Evolutionary conservation across 1,140 invertebrate genomes (phyloP).

Genomic region (Atta colombica): DNA sequence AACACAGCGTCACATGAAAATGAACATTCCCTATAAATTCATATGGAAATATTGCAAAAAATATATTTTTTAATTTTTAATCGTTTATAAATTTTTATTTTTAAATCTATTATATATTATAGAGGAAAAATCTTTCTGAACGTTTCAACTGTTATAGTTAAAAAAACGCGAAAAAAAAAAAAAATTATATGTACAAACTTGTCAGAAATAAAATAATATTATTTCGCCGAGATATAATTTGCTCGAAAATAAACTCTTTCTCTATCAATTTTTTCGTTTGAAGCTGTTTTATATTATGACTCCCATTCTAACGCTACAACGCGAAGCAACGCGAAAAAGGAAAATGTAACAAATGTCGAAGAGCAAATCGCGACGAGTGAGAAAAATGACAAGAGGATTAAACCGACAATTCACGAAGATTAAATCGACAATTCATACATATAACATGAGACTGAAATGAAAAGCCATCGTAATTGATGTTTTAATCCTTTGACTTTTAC

Average conservation of each 20-base stretch:
- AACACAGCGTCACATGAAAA: too few relatives aligned
- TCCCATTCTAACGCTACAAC: background rate
- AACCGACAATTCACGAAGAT: background rate
- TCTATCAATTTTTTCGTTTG: background rate
- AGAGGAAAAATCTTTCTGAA: background rate
- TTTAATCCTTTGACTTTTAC: background rate
- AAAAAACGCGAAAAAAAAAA: background rate
- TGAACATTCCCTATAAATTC: background rate
- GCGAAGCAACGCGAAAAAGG: background rate
- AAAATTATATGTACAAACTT: background rate
- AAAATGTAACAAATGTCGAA: background rate
- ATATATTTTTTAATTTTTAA: background rate
- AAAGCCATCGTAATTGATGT: background rate
- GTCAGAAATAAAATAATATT: background rate
- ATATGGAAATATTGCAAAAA: too few relatives aligned
- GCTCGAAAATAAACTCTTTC: background rate
- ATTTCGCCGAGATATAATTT: background rate
- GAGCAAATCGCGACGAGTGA: background rate
- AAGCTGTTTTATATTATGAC: background rate
- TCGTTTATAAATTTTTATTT: background rate
- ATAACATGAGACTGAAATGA: background rate
- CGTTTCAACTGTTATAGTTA: background rate
- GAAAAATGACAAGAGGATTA: background rate
- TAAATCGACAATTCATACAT: slow-evolving; percentile 13
- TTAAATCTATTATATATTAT: background rate